Evolutionary conservation across 1,140 invertebrate genomes (phyloP).

Genomic region (Tetranychus cinnabarinus): DNA sequence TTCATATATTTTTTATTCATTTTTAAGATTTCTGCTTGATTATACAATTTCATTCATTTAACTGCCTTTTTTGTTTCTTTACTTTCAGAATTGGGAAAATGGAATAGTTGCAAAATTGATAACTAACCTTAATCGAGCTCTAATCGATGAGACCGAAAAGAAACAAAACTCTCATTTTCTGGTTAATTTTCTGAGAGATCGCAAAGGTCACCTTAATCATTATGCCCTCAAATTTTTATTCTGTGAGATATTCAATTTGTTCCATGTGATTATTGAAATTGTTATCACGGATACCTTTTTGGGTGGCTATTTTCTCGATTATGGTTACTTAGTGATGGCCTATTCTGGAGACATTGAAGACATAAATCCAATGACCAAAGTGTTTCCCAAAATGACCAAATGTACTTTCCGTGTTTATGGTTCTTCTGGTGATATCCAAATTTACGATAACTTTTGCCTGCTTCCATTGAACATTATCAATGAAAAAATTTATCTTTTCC

Average conservation of each 20-base stretch:
- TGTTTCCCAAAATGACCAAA: constrained; percentile 69
- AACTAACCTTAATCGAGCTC: constrained; percentile 14
- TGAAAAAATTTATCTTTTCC: constrained; percentile 20
- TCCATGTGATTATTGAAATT: constrained; percentile 71
- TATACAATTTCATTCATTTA: no score
- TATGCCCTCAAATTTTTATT: constrained; percentile 8
- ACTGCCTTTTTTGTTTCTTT: no score
- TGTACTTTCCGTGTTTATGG: constrained; percentile 78
- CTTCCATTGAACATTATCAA: constrained; percentile 26
- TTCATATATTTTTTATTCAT: no score
- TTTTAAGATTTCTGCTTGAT: no score
- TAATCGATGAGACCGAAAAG: background rate
- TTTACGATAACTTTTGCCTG: constrained; percentile 17
- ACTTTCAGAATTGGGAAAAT: constrained; percentile 19
- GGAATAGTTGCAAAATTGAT: constrained; percentile 17
- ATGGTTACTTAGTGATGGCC: constrained; percentile 35
- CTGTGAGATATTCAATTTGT: constrained; percentile 40
- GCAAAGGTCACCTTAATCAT: background rate
- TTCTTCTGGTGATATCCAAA: constrained; percentile 29
- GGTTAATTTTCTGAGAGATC: background rate
- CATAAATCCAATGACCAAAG: constrained; percentile 30
- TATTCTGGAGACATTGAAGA: constrained; percentile 52
- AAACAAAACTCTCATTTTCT: background rate
- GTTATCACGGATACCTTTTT: constrained; percentile 75
- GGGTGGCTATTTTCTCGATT: constrained; percentile 29